A percentile compares a stretch with the other conserved stretches of the same genome.
phyloP scores from a whole-genome alignment of 2,113 vertebrate genomes.

The Epinephelus moara region DNA sequence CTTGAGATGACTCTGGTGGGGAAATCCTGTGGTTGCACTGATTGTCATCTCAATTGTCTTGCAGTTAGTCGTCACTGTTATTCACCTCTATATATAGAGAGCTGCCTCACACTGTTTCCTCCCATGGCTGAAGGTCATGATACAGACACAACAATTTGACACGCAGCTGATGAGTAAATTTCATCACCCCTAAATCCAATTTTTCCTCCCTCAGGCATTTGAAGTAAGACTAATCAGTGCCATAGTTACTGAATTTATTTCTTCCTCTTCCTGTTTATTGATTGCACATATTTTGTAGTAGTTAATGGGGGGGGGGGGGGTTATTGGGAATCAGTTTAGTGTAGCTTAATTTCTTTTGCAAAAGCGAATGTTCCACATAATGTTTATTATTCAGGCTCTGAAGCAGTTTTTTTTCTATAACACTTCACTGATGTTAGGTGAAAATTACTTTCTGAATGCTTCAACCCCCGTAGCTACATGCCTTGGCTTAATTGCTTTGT shows the following conservation, averaged over 20 bases:
- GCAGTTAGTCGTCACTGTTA: constrained; percentile 52
- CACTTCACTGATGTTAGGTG: constrained; percentile 16
- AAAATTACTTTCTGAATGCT: constrained; percentile 32
- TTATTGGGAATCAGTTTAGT: background rate
- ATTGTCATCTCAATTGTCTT: constrained; percentile 74
- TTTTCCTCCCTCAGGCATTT: constrained; percentile 14
- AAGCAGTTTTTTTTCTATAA: constrained; percentile 22
- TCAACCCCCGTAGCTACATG: constrained; percentile 12
- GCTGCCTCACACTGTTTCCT: constrained; percentile 41
- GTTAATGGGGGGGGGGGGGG: background rate
- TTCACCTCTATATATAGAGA: constrained; percentile 64
- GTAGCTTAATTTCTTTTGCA: background rate
- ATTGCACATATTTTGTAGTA: constrained; percentile 14
- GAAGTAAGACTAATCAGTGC: constrained; percentile 42
- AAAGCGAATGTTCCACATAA: background rate
- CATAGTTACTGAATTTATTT: constrained; percentile 15
- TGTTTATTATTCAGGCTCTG: constrained; percentile 5
- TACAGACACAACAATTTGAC: constrained; percentile 64
- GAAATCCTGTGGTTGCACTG: constrained; percentile 83
- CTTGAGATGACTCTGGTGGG: constrained; percentile 50
- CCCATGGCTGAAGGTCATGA: constrained; percentile 52
- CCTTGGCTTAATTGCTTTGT: constrained; percentile 51
- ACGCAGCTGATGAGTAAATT: constrained; percentile 18
- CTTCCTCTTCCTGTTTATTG: constrained; percentile 28
- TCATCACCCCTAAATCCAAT: constrained; percentile 41